These are phyloP conservation scores for Cheilinus undulatus DNA, from an alignment of 2,113 vertebrate species.

Conservation along the genomic window DNA sequence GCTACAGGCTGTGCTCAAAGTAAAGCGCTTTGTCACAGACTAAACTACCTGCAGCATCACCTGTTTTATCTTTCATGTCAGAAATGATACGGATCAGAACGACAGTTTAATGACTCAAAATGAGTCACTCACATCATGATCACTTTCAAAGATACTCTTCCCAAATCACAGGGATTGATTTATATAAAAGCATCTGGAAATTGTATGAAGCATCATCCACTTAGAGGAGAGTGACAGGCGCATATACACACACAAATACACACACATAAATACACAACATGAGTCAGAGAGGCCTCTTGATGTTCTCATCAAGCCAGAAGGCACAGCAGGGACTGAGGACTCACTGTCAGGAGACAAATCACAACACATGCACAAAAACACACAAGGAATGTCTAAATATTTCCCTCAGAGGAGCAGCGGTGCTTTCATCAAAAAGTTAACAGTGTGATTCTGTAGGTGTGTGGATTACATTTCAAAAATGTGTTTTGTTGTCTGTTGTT, in stretches of 20 bases:
- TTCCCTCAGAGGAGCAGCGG: constrained; percentile 12
- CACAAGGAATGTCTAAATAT: constrained; percentile 38
- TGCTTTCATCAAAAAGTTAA: constrained; percentile 38
- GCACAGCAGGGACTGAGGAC: constrained; percentile 65
- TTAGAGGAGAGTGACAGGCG: constrained; percentile 47
- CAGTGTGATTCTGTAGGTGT: constrained; percentile 6
- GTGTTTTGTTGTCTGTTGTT: neutral
- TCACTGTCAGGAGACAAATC: constrained; percentile 70
- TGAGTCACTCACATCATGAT: constrained; percentile 1
- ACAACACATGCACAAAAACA: constrained; percentile 8
- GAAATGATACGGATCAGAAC: neutral
- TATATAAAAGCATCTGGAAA: constrained; percentile 41
- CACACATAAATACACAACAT: constrained; percentile 32
- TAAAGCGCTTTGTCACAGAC: neutral
- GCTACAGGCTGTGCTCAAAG: neutral
- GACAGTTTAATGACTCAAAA: constrained; percentile 11
- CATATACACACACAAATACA: constrained; percentile 29
- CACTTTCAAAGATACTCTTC: constrained; percentile 14
- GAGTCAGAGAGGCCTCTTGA: constrained; percentile 64
- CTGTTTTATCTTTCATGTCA: neutral
- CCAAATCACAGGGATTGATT: constrained; percentile 40
- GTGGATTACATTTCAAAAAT: neutral
- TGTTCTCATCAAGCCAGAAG: constrained; percentile 67
- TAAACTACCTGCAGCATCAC: neutral
- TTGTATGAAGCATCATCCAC: constrained; percentile 42